phyloP scores from a whole-genome alignment of 2,113 vertebrate species.

The Scartelaos histophorus region DNA sequence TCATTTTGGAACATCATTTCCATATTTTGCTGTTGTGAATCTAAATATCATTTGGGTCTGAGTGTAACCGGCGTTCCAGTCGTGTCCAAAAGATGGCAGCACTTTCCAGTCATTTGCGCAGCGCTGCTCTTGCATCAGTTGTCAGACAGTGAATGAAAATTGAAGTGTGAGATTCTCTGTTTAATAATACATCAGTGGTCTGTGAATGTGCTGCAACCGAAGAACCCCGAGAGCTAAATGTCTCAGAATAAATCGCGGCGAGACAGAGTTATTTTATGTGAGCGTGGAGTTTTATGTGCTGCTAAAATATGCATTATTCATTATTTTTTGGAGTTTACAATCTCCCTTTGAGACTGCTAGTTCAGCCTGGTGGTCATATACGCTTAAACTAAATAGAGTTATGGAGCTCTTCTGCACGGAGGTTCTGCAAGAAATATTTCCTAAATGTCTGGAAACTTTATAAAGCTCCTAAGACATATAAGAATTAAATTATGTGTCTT shows the following conservation, averaged over 20 bases:
- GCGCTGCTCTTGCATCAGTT: neutral
- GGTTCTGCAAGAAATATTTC: too few relatives aligned
- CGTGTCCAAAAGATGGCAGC: slow-evolving; percentile 60
- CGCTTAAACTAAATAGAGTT: neutral
- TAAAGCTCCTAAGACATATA: too few relatives aligned
- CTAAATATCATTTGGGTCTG: neutral
- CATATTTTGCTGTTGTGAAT: neutral
- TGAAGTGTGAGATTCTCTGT: neutral
- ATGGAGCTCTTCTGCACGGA: too few relatives aligned
- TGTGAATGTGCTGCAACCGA: slow-evolving; percentile 2
- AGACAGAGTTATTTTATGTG: neutral
- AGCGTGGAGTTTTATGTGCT: neutral
- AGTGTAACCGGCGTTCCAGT: neutral
- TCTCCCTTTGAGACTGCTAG: neutral
- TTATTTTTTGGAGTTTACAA: neutral
- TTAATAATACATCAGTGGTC: neutral
- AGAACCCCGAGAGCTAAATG: neutral
- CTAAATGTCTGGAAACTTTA: too few relatives aligned
- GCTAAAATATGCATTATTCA: neutral
- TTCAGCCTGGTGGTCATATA: neutral
- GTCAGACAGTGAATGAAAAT: slow-evolving; percentile 2
- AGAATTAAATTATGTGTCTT: too few relatives aligned
- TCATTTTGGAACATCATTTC: neutral
- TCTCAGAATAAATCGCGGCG: neutral
- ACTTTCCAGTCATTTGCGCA: neutral